Percentiles rank a stretch among this genome's conserved stretches.
These are phyloP conservation scores for Trimorus sp. DNA, from an alignment of 2,888 invertebrate genomes.

Conservation along the genomic window DNA sequence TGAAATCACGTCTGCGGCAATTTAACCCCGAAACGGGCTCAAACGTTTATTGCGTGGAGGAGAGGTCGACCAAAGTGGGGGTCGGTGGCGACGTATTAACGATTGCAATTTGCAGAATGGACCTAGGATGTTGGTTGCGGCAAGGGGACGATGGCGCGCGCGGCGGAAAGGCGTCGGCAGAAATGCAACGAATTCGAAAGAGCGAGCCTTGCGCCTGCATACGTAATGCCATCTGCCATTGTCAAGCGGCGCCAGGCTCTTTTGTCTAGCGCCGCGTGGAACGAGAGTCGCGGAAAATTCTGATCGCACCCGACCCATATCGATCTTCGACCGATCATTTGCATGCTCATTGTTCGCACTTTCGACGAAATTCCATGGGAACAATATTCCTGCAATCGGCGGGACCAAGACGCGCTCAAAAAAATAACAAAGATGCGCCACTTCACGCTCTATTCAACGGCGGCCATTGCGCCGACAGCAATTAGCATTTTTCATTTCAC, in stretches of 20 bases:
- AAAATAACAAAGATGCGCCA: constrained; percentile 60
- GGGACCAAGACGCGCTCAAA: constrained; percentile 54
- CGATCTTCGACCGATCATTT: constrained; percentile 82
- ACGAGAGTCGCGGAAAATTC: constrained; percentile 78
- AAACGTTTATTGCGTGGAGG: constrained; percentile 19
- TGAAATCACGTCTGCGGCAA: constrained; percentile 18
- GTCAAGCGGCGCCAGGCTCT: constrained; percentile 76
- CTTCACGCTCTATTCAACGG: constrained; percentile 44
- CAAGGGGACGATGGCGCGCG: constrained; percentile 57
- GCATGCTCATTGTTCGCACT: constrained; percentile 81
- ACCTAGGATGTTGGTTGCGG: constrained; percentile 61
- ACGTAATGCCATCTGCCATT: constrained; percentile 80
- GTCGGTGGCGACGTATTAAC: constrained; percentile 70
- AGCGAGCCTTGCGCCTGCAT: constrained; percentile 79
- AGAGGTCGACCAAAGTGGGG: constrained; percentile 52
- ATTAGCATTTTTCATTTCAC: constrained; percentile 47
- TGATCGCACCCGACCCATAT: constrained; percentile 79
- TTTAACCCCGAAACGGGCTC: constrained; percentile 24
- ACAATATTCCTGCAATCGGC: constrained; percentile 67
- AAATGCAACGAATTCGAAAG: constrained; percentile 81
- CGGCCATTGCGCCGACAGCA: constrained; percentile 17
- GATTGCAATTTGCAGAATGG: constrained; percentile 75
- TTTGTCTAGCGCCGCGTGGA: constrained; percentile 76
- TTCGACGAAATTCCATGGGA: constrained; percentile 77
- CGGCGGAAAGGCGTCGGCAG: constrained; percentile 71